Conservation (phyloP, 1,140 invertebrate genomes). For the Drosophila saltans region DNA sequence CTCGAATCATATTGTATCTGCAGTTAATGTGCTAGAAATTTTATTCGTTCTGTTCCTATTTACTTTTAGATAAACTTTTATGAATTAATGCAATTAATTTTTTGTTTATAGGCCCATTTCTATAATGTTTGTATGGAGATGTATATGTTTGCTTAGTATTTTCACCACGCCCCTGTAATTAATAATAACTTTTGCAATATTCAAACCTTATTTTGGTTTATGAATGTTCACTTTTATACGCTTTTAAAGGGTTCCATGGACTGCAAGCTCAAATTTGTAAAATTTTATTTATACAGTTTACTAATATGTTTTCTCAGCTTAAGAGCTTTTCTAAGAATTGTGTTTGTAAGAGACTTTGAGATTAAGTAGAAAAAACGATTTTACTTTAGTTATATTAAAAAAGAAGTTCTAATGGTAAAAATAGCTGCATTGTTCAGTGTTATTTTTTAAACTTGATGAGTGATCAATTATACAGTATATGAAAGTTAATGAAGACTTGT, state of each 20-base stretch:
- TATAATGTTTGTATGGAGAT: not conserved
- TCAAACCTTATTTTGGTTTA: not conserved
- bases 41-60: not conserved
- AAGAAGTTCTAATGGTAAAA: no score
- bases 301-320: no score
- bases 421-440: no score
- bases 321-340: no score
- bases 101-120: not conserved
- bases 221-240: not conserved
- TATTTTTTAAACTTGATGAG: no score
- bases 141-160: not conserved
- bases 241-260: not conserved
- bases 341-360: no score
- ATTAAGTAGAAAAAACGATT: no score
- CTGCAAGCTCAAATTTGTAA: no score
- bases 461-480: no score
- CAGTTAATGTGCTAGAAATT: not conserved
- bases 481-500: no score
- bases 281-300: no score
- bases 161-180: not conserved
- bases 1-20: not conserved
- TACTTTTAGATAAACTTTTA: not conserved
- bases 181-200: constrained; percentile 6
- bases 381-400: no score
- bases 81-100: not conserved